Evolutionary conservation across 1,140 invertebrate genomes (phyloP).

Genomic region (Papilio aristodemus): DNA sequence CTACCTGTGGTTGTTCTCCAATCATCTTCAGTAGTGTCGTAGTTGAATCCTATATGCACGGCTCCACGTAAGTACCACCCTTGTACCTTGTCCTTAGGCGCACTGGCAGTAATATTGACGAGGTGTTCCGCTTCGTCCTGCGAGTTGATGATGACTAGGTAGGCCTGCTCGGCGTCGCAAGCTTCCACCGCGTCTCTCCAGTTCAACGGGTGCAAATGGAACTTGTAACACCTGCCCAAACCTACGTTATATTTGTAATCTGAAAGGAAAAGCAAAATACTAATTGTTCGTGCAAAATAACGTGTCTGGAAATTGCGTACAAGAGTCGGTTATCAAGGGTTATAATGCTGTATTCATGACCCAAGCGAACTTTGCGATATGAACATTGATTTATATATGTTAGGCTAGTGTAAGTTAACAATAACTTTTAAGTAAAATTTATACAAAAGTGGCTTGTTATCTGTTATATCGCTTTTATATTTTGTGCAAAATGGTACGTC

Average conservation of each 20-base stretch:
- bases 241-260: constrained; percentile 43
- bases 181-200: constrained; percentile 52
- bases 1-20: constrained; percentile 26
- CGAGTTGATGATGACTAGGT: constrained; percentile 55
- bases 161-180: constrained; percentile 52
- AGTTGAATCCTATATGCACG: constrained; percentile 22
- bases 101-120: constrained; percentile 38
- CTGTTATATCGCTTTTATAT: neutral
- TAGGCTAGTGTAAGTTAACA: neutral
- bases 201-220: constrained; percentile 48
- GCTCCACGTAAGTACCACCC: constrained; percentile 23
- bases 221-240: constrained; percentile 56
- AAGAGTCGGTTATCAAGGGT: no score
- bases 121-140: constrained; percentile 46
- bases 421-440: neutral
- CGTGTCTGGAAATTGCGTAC: no score
- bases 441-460: neutral
- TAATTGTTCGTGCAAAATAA: no score
- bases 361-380: neutral
- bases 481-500: neutral
- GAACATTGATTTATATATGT: neutral
- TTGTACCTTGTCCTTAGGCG: constrained; percentile 40
- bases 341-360: neutral
- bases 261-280: constrained; percentile 33
- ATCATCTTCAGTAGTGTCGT: constrained; percentile 18